phyloP scores from a whole-genome alignment of 2,888 invertebrate species.

The Miltochrista miniata region DNA sequence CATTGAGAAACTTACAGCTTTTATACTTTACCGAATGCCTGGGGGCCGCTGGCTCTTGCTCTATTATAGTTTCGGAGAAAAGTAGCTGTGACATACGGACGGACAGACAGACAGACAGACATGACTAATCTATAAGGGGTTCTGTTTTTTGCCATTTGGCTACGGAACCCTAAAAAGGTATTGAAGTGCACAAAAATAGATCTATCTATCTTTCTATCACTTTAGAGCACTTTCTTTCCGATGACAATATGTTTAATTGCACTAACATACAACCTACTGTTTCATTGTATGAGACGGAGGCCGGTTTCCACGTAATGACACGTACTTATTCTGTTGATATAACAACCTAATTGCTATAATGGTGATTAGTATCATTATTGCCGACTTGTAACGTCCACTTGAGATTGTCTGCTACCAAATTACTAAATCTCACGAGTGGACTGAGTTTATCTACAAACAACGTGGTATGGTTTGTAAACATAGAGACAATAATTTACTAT shows the following conservation, averaged over 20 bases:
- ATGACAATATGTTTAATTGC: constrained; percentile 5
- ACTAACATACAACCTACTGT: constrained; percentile 3
- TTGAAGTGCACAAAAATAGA: too few relatives aligned
- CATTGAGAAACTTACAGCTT: too few relatives aligned
- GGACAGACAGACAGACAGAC: too few relatives aligned
- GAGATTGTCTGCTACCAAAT: constrained; percentile 23
- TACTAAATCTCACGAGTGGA: constrained; percentile 19
- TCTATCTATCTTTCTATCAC: too few relatives aligned
- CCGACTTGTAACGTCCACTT: constrained; percentile 7
- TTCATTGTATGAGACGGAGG: constrained; percentile 10
- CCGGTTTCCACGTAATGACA: constrained; percentile 20
- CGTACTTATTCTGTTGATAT: constrained; percentile 10
- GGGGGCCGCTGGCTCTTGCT: too few relatives aligned
- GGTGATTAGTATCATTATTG: constrained; percentile 25
- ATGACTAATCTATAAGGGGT: too few relatives aligned
- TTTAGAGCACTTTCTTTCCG: constrained; percentile 2
- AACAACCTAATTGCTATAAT: constrained; percentile 29
- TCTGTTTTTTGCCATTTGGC: too few relatives aligned
- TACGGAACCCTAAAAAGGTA: too few relatives aligned
- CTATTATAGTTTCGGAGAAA: too few relatives aligned
- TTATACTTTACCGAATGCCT: too few relatives aligned
- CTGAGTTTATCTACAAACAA: constrained; percentile 20
- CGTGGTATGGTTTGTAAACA: too few relatives aligned
- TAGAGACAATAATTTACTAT: constrained; percentile 16
- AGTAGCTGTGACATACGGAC: too few relatives aligned